These are phyloP conservation scores for Ctenopoma kingsleyae DNA, from an alignment of 2,797 vertebrate species.

Conservation along the genomic window DNA sequence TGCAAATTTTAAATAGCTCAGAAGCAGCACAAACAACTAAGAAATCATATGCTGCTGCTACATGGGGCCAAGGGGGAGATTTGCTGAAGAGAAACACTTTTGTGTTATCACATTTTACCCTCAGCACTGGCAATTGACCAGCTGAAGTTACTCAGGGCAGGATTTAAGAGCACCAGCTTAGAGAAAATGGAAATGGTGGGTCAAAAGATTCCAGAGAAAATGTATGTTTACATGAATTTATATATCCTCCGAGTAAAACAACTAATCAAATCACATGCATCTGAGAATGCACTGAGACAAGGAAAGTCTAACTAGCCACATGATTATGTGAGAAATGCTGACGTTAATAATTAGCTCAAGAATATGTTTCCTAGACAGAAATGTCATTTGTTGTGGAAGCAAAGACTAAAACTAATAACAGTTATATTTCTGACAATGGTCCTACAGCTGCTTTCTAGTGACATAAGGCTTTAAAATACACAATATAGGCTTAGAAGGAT, in stretches of 20 bases:
- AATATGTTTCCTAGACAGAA: not conserved
- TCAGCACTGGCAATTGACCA: conserved; percentile 34
- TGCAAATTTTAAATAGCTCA: conserved; percentile 64
- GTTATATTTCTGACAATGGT: not conserved
- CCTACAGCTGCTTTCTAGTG: not conserved
- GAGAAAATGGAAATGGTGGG: conserved; percentile 18
- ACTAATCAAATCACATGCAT: conserved; percentile 38
- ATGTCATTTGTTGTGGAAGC: no score
- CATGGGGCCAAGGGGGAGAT: conserved; percentile 28
- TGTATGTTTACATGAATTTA: conserved; percentile 33
- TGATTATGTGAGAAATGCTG: conserved; percentile 4
- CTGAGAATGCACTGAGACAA: not conserved
- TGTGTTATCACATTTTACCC: conserved; percentile 50
- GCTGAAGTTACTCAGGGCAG: conserved; percentile 39
- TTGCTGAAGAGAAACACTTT: conserved; percentile 60
- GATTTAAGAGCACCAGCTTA: conserved; percentile 36
- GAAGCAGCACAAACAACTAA: conserved; percentile 50
- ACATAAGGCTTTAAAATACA: not conserved
- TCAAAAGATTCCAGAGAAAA: conserved; percentile 48
- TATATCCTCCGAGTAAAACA: conserved; percentile 27
- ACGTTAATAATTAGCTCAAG: conserved; percentile 21
- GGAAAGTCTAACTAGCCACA: conserved; percentile 2
- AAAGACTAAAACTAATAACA: no score
- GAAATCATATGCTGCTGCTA: conserved; percentile 40
- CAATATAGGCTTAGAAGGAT: not conserved